Evolutionary conservation across 2,113 vertebrate genomes (phyloP), one percentile per base, ranked within the genome.

Genomic region (Bujurquina vittata): DNA sequence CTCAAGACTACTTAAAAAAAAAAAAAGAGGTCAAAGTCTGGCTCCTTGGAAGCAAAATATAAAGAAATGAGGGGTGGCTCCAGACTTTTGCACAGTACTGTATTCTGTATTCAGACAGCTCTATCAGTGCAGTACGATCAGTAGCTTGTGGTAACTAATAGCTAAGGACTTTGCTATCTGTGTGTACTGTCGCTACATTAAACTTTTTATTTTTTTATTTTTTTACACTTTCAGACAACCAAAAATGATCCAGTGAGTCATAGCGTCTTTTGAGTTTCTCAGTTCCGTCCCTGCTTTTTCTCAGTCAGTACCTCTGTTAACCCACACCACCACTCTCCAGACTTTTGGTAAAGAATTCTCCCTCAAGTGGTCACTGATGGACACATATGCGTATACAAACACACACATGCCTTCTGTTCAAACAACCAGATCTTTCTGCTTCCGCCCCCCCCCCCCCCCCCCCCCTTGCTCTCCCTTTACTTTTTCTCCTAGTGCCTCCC

Each of bases 281-380:
- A 4, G 23, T 26, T 72, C 26, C 67, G 6, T n/a, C 46, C 67
- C 67, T 72, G 67, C 46, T 37, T 31, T 69, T 37, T 59, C 37
- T 10, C 11, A 5, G 10, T 86, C 37, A 20, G 0, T 63, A n/a
- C 11, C 22, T 59, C 76, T n/a, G 56, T n/a, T 80, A 83, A 84
- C 65, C 40, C 7, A 7, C 22, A 9, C 31, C 49, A 52, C 9
- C 35, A 49, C 54, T 58, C 29, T 26, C 29, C 58, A 67, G 22
- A 80, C 84, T 69, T 80, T 23, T 37, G 65, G 67, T 74, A 37
- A 79, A 77, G 73, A 84, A 61, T 73, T 81, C 10, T 12, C 26
- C 80, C 57, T 86, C 82, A 76, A 69, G 22, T 22, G 29, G 61
- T 75, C 74, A 52, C n/a, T 87, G 83, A 85, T 85, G 79, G 80